phyloP scores from a whole-genome alignment of 2,113 vertebrate genomes.

The Ondatra zibethicus region DNA sequence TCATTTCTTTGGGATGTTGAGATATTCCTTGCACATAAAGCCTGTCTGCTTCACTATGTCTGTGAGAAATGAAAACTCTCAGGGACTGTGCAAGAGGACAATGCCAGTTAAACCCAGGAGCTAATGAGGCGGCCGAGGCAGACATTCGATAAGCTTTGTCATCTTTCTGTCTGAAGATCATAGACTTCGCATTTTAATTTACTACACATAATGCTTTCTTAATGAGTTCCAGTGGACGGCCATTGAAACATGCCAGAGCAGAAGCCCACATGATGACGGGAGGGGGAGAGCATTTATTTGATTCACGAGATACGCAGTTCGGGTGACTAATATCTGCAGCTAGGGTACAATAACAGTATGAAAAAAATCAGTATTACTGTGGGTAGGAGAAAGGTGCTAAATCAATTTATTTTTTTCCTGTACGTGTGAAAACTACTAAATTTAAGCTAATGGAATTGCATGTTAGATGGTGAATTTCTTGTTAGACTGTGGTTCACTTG shows the following conservation, averaged over 20 bases:
- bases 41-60: constrained; percentile 65
- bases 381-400: constrained; percentile 85
- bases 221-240: constrained; percentile 88
- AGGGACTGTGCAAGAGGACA: constrained; percentile 79
- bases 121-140: constrained; percentile 88
- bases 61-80: constrained; percentile 74
- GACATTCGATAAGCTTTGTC: constrained; percentile 88
- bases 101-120: constrained; percentile 78
- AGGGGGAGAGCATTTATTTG: constrained; percentile 85
- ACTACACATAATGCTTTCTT: constrained; percentile 89
- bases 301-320: constrained; percentile 86
- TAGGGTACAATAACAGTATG: constrained; percentile 79
- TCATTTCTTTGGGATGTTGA: constrained; percentile 38
- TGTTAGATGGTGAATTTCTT: constrained; percentile 78
- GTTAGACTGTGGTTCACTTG: constrained; percentile 78
- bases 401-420: constrained; percentile 86
- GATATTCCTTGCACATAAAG: constrained; percentile 69
- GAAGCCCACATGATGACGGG: constrained; percentile 82
- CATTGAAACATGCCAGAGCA: constrained; percentile 87
- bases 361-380: constrained; percentile 76
- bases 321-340: constrained; percentile 87
- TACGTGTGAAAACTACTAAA: constrained; percentile 87
- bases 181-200: constrained; percentile 89
- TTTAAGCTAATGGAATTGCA: constrained; percentile 84
- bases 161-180: constrained; percentile 89